A percentile compares a stretch with the other conserved stretches of the same genome.
Conservation (phyloP, 2,113 vertebrate species). For the Sporophila hypoxantha region DNA sequence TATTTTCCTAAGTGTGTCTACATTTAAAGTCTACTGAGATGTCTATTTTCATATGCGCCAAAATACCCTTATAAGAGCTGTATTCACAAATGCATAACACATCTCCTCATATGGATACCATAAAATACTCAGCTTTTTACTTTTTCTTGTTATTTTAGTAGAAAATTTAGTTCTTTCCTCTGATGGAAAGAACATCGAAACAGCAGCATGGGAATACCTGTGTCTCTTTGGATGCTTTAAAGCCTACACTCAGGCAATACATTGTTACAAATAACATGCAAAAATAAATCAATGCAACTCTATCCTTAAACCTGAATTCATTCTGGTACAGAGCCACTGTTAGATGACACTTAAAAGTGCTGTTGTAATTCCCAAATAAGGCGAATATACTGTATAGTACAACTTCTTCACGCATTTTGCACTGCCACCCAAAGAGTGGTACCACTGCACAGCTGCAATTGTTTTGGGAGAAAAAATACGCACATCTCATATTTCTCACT, state of each 20-base stretch:
- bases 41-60: neutral
- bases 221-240: neutral
- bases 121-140: neutral
- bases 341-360: neutral
- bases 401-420: neutral
- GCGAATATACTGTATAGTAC: neutral
- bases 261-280: neutral
- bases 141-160: neutral
- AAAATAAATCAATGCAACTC: neutral
- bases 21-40: neutral
- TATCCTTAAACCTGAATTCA: neutral
- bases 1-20: neutral
- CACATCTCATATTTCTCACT: neutral
- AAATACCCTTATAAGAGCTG: neutral
- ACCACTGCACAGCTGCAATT: neutral
- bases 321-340: neutral
- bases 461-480: neutral
- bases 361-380: neutral
- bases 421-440: neutral
- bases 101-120: neutral
- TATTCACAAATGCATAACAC: neutral
- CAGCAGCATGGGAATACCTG: neutral
- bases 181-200: neutral
- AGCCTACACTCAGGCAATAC: neutral
- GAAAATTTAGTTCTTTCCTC: neutral